Conservation (phyloP, 2,888 invertebrate genomes). For the Euproctis similis region DNA sequence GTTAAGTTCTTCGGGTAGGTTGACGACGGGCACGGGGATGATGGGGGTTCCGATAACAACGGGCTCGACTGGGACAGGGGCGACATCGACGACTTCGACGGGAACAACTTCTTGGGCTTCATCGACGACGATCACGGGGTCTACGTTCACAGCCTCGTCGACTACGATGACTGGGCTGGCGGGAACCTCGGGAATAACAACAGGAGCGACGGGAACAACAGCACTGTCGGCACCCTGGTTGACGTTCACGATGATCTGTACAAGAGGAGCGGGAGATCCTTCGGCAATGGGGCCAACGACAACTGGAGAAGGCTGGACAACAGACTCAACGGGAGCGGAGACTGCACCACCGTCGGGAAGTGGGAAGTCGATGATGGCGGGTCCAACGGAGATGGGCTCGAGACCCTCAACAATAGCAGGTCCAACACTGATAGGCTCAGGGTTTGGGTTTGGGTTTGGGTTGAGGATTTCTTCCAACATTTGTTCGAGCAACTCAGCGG, state of each 20-base stretch:
- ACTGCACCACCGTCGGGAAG: constrained; percentile 11
- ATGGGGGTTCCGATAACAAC: constrained; percentile 18
- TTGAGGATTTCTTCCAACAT: constrained; percentile 23
- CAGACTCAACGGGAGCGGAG: constrained; percentile 2
- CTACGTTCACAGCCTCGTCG: constrained; percentile 3
- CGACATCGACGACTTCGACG: constrained; percentile 10
- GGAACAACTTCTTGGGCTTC: constrained; percentile 8
- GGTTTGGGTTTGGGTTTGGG: neutral
- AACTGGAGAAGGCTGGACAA: constrained; percentile 3
- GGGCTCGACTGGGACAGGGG: constrained; percentile 1
- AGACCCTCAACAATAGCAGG: constrained; percentile 16
- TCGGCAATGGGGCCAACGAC: constrained; percentile 7
- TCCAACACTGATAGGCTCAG: constrained; percentile 1
- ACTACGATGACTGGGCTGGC: constrained; percentile 23
- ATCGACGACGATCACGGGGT: constrained; percentile 6
- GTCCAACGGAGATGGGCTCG: constrained; percentile 22
- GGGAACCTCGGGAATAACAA: constrained; percentile 9
- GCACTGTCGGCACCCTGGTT: constrained; percentile 8
- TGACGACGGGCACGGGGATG: constrained; percentile 20
- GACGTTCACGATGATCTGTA: constrained; percentile 29
- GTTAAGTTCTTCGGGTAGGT: constrained; percentile 23
- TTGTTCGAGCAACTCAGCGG: constrained; percentile 34
- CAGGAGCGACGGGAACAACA: constrained; percentile 10
- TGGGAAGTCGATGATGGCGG: constrained; percentile 23
- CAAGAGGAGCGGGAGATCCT: constrained; percentile 15